These are phyloP conservation scores for Drepana falcataria DNA, from an alignment of 2,888 invertebrate species.

Conservation along the genomic window DNA sequence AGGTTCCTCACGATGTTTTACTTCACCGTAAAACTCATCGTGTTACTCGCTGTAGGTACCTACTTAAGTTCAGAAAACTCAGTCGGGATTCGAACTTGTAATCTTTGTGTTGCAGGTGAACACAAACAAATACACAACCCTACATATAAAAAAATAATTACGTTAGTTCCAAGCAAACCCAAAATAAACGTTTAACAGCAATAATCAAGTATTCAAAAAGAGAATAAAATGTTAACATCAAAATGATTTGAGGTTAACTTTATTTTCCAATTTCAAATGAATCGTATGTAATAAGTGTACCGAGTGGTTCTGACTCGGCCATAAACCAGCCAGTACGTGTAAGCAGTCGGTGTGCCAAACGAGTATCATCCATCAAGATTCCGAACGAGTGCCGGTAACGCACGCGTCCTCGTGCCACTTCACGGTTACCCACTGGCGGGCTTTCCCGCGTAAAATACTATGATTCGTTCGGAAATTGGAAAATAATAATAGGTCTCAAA, in stretches of 20 bases:
- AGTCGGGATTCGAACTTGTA: no score
- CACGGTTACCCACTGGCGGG: slow-evolving; percentile 30
- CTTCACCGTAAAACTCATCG: no score
- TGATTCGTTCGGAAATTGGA: slow-evolving; percentile 18
- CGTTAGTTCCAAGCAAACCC: no score
- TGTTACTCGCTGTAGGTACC: no score
- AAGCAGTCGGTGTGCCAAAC: slow-evolving; percentile 11
- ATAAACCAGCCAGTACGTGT: slow-evolving; percentile 14
- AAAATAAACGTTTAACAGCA: no score
- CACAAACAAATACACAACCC: no score
- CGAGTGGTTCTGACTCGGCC: not conserved
- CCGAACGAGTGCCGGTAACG: slow-evolving; percentile 25
- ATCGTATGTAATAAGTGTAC: not conserved
- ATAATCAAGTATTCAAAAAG: no score
- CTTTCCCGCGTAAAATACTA: slow-evolving; percentile 28
- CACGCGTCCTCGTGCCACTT: slow-evolving; percentile 53
- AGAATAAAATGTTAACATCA: no score
- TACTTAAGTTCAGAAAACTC: no score
- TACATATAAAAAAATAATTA: no score
- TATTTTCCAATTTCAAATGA: not conserved
- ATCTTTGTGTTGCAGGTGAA: no score
- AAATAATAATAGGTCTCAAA: not conserved
- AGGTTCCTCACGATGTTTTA: no score
- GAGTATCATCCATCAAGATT: slow-evolving; percentile 24
- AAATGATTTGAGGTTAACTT: not conserved